Evolutionary conservation across 2,113 vertebrate genomes (phyloP).

Genomic region (Lethenteron camtschaticum): DNA sequence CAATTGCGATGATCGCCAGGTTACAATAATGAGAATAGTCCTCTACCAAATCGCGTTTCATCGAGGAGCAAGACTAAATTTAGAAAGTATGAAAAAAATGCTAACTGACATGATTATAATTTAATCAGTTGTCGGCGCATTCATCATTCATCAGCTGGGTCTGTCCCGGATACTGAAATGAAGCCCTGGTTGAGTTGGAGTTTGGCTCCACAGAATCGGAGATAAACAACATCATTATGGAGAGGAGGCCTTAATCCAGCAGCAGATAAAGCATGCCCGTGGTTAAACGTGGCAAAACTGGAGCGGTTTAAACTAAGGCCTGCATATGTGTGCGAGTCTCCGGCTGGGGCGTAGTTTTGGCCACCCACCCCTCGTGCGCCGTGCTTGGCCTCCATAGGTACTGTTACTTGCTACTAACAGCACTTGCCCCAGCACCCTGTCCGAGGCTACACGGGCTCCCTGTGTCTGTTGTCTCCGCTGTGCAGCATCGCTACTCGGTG

Average conservation of each 20-base stretch:
- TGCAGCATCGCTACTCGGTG: slow-evolving; percentile 38
- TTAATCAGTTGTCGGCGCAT: no score
- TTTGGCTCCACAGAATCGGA: no score
- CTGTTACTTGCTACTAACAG: no score
- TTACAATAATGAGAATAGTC: background rate
- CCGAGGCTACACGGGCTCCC: background rate
- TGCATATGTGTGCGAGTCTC: background rate
- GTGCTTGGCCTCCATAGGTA: background rate
- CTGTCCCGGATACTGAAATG: no score
- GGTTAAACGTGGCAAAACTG: no score
- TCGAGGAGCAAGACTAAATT: background rate
- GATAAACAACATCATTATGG: no score
- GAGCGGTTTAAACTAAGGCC: background rate
- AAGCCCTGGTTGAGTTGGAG: no score
- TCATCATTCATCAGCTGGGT: no score
- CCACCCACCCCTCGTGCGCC: background rate
- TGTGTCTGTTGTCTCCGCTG: background rate
- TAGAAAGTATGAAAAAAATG: background rate
- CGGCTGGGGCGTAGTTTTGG: background rate
- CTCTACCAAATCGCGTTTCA: background rate
- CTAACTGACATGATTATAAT: no score
- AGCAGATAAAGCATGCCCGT: no score
- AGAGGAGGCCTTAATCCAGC: no score
- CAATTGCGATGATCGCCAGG: background rate
- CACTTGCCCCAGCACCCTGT: no score